Percentiles rank a stretch among this genome's conserved stretches.
phyloP scores from a whole-genome alignment of 2,113 vertebrate genomes.

The Enhydra lutris region DNA sequence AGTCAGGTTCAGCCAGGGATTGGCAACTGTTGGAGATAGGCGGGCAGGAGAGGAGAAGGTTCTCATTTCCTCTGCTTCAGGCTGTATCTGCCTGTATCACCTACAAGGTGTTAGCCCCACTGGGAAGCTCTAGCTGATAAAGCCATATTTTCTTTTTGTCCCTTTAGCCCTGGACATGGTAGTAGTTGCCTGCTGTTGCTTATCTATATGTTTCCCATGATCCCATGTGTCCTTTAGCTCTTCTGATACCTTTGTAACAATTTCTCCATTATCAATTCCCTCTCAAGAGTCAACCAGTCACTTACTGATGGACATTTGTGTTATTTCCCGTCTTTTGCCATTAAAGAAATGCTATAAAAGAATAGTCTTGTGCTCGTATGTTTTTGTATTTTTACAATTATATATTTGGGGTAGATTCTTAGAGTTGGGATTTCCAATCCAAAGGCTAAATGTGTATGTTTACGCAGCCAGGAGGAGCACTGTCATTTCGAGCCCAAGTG shows the following conservation, averaged over 20 bases:
- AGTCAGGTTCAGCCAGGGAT: not conserved
- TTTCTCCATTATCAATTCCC: not conserved
- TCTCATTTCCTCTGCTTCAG: not conserved
- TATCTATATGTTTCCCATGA: not conserved
- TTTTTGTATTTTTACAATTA: not conserved
- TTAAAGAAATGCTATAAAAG: not conserved
- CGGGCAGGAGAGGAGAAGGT: not conserved
- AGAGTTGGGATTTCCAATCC: not conserved
- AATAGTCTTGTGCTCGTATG: not conserved
- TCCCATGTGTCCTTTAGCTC: not conserved
- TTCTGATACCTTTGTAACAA: not conserved
- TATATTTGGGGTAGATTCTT: not conserved
- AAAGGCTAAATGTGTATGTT: not conserved
- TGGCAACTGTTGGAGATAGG: not conserved
- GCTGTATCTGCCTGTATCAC: not conserved
- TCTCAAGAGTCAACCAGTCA: not conserved
- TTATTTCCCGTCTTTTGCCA: not conserved
- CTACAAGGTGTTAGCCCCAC: not conserved
- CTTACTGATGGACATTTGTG: not conserved
- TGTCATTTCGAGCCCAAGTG: not conserved
- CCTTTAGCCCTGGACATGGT: not conserved
- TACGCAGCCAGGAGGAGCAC: not conserved
- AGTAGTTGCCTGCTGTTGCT: not conserved
- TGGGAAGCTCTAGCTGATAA: not conserved
- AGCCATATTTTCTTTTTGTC: not conserved